These are phyloP conservation scores for Drosophila affinis DNA, from an alignment of 2,888 invertebrate species.

Conservation along the genomic window DNA sequence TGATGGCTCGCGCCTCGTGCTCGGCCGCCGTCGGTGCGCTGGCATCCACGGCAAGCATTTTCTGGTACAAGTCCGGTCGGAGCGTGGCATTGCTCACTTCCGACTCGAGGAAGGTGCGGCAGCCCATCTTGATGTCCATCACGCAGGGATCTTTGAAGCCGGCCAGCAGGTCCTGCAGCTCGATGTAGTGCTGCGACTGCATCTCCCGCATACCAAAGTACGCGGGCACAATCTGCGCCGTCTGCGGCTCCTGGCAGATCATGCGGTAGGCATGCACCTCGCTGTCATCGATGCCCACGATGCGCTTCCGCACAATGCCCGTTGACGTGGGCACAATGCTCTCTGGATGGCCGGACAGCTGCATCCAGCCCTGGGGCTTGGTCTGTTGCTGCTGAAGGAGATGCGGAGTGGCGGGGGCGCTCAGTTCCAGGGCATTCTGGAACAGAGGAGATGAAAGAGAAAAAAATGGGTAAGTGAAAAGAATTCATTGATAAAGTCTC, in stretches of 20 bases:
- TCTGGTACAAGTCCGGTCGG: constrained; percentile 94
- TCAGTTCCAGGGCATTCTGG: constrained; percentile 95
- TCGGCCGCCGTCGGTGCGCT: constrained; percentile 93
- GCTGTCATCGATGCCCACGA: constrained; percentile 89
- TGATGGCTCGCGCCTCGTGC: constrained; percentile 91
- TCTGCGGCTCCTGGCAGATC: constrained; percentile 88
- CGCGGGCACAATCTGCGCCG: constrained; percentile 88
- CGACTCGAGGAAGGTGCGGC: constrained; percentile 96
- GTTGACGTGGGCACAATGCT: constrained; percentile 95
- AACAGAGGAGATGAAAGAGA: constrained; percentile 18
- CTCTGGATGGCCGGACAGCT: constrained; percentile 96
- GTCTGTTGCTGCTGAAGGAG: constrained; percentile 87
- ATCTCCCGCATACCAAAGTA: constrained; percentile 92
- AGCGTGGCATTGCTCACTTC: constrained; percentile 95
- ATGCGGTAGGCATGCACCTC: constrained; percentile 92
- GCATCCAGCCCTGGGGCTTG: constrained; percentile 89
- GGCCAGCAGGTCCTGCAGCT: constrained; percentile 96
- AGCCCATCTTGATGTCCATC: constrained; percentile 99
- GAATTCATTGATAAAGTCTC: constrained; percentile 21
- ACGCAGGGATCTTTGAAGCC: constrained; percentile 96
- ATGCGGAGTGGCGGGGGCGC: constrained; percentile 94
- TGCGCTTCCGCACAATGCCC: constrained; percentile 96
- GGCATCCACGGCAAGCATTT: constrained; percentile 97
- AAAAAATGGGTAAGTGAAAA: neutral
- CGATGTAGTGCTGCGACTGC: constrained; percentile 93